phyloP scores from a whole-genome alignment of 2,113 vertebrate genomes.

The Solea senegalensis region DNA sequence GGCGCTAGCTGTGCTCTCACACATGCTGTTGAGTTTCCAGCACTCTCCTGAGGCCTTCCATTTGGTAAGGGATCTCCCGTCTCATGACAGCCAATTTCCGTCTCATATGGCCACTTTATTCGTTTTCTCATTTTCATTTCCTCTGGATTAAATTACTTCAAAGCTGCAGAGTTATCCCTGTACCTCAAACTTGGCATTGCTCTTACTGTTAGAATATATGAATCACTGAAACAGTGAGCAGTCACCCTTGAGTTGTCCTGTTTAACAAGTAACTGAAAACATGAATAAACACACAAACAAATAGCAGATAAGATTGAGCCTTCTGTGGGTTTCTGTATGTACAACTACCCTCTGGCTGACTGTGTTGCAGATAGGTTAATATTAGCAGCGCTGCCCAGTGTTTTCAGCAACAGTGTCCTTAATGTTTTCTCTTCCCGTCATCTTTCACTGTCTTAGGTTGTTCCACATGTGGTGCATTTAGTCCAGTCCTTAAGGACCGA shows the following conservation, averaged over 20 bases:
- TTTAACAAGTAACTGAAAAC: constrained; percentile 57
- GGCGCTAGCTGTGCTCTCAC: constrained; percentile 94
- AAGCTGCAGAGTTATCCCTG: constrained; percentile 43
- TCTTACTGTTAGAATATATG: constrained; percentile 55
- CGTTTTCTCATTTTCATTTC: constrained; percentile 51
- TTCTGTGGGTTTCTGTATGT: constrained; percentile 40
- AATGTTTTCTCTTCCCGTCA: constrained; percentile 5
- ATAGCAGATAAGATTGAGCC: constrained; percentile 44
- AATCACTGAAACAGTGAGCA: constrained; percentile 50
- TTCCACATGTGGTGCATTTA: constrained; percentile 89
- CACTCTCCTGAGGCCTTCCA: constrained; percentile 99
- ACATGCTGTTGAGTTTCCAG: constrained; percentile 99
- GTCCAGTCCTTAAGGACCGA: constrained; percentile 89
- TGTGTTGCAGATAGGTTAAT: constrained; percentile 15
- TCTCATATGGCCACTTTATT: constrained; percentile 39
- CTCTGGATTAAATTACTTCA: constrained; percentile 61
- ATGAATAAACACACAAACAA: constrained; percentile 35
- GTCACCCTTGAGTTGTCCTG: constrained; percentile 44
- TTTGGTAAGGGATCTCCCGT: constrained; percentile 84
- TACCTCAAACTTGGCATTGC: constrained; percentile 22
- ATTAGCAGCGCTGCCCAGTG: background rate
- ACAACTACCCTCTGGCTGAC: constrained; percentile 21
- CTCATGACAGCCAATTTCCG: constrained; percentile 48
- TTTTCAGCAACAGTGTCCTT: constrained; percentile 1
- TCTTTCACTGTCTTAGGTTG: constrained; percentile 79